Evolutionary conservation across 2,113 vertebrate species (phyloP).

Genomic region (Myodes glareolus): DNA sequence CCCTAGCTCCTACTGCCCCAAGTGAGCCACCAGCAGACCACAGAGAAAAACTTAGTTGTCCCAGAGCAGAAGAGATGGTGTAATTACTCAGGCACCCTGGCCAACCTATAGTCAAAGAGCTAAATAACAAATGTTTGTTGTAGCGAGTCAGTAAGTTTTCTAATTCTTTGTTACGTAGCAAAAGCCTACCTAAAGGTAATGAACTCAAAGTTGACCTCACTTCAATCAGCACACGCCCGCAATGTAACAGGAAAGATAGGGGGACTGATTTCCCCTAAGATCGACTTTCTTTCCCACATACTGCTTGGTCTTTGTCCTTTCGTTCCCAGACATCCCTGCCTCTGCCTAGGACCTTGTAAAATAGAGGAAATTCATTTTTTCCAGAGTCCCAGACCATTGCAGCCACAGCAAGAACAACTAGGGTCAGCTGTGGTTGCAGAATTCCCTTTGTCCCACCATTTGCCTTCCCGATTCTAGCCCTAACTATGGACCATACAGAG

Average conservation of each 20-base stretch:
- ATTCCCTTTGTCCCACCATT: not conserved
- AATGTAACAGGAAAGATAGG: not conserved
- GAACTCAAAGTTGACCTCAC: not conserved
- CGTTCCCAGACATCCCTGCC: not conserved
- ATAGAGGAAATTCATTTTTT: not conserved
- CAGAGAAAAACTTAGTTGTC: not conserved
- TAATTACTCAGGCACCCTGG: not conserved
- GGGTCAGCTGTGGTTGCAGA: not conserved
- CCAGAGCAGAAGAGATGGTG: not conserved
- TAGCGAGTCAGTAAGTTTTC: not conserved
- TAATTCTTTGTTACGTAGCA: not conserved
- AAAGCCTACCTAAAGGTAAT: not conserved
- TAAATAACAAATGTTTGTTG: not conserved
- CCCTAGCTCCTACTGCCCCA: not conserved
- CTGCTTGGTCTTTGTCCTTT: not conserved
- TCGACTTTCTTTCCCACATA: not conserved
- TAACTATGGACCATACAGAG: not conserved
- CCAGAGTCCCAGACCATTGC: not conserved
- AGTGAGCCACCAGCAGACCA: not conserved
- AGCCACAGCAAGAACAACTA: not conserved
- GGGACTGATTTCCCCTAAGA: not conserved
- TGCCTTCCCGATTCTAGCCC: not conserved
- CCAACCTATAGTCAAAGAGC: not conserved
- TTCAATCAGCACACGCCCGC: not conserved
- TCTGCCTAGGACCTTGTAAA: not conserved